Evolutionary conservation across 2,888 invertebrate genomes (phyloP), one percentile per base, ranked within the genome.

Genomic region (Phasia obesa): DNA sequence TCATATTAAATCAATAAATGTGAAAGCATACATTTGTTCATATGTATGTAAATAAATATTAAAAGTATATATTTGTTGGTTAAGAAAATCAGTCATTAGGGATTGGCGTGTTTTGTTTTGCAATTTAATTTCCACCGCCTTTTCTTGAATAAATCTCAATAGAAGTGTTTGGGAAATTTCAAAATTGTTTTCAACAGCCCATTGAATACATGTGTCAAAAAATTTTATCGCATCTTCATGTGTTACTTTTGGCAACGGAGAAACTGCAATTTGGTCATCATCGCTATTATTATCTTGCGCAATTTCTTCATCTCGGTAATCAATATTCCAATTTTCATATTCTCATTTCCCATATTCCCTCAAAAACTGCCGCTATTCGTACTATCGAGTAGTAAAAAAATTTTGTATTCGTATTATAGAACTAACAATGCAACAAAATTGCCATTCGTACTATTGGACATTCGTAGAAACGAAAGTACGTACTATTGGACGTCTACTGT

Each of bases 151-250:
- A 35, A 21, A 70, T 59, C 47, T 23, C n/a, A 49, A 71, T 55
- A 57, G 15, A 62, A 64, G 19, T 74, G 17, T 35, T 5, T 59
- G 11, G 13, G 25, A 59, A 55, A 9, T 60, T 62, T 42, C 42
- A 75, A 65, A 55, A 65, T 65, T 65, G 23, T 74, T 49, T 19
- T 51, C 35, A 49, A 74, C 53, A 49, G 62, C 64, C 74, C 53
- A 75, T 44, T 75, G 27, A 76, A 55, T 44, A 1, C 74, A 74
- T 74, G 64, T 74, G 35, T 64, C 64, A 74, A 64, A 62, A 53
- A 49, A 73, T 73, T 73, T 49, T 27, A 42, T 70, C 4, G 70
- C 57, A 70, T 70, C 70, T 70, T 70, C 71, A 44, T 60, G 60
- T 27, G 60, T 57, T 13, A 35, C 31, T 13, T 60, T 59, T 64